phyloP scores from a whole-genome alignment of 2,888 invertebrate species.

The Poecilus cupreus region DNA sequence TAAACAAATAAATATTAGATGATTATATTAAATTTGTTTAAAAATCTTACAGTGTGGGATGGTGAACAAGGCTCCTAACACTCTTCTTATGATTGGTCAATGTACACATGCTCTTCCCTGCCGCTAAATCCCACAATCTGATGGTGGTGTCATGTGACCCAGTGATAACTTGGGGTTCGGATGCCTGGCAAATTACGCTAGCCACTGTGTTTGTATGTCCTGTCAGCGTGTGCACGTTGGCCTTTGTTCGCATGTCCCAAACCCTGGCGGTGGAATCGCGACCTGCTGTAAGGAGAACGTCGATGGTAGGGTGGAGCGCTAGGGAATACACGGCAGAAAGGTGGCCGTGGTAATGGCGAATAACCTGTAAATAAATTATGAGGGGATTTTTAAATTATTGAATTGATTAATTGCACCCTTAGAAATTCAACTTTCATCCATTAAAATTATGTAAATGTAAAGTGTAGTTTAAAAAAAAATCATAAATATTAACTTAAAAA shows the following conservation, averaged over 20 bases:
- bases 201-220: conserved; percentile 99
- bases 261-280: conserved; percentile 97
- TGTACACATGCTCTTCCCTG: conserved; percentile 94
- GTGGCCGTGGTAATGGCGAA: conserved; percentile 99
- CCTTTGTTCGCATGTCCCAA: conserved; percentile 99
- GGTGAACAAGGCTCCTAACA: conserved; percentile 85
- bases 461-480: too few relatives aligned
- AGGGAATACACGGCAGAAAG: conserved; percentile 96
- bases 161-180: conserved; percentile 94
- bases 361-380: conserved; percentile 79
- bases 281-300: conserved; percentile 95
- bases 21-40: too few relatives aligned
- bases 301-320: conserved; percentile 95
- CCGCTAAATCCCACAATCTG: conserved; percentile 97
- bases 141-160: conserved; percentile 98
- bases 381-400: conserved; percentile 46
- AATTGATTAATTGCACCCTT: too few relatives aligned
- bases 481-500: too few relatives aligned
- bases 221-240: conserved; percentile 95
- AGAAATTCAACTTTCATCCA: too few relatives aligned
- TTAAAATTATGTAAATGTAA: too few relatives aligned
- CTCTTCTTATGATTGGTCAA: conserved; percentile 99
- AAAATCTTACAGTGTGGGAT: conserved; percentile 79
- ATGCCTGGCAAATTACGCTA: conserved; percentile 92
- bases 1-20: too few relatives aligned